Evolutionary conservation across 2,888 invertebrate genomes (phyloP).

Genomic region (Ceriagrion tenellum): DNA sequence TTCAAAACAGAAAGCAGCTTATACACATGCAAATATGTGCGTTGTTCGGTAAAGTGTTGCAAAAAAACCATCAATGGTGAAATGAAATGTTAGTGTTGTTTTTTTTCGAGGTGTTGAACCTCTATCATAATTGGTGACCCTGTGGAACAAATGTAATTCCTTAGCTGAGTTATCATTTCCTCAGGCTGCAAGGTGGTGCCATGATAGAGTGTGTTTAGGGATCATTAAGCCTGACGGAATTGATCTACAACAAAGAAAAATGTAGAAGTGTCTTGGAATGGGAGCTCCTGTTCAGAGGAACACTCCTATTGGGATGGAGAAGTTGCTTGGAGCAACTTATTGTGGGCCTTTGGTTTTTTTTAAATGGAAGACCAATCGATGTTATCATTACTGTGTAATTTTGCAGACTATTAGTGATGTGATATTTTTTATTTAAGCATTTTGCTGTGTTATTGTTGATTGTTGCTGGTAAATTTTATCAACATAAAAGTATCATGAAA

Average conservation of each 20-base stretch:
- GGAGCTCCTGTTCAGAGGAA: not conserved
- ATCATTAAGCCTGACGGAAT: not conserved
- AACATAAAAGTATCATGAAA: slow-evolving; percentile 28
- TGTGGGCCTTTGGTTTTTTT: slow-evolving; percentile 63
- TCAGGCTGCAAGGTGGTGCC: not conserved
- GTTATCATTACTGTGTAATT: slow-evolving; percentile 13
- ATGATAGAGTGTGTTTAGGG: not conserved
- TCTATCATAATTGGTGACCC: not conserved
- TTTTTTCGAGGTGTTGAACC: not conserved
- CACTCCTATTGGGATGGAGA: not conserved
- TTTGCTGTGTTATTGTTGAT: slow-evolving; percentile 56
- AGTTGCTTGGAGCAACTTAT: not conserved
- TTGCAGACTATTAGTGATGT: slow-evolving; percentile 41
- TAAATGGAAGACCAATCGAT: not conserved
- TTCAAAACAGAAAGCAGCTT: too few relatives aligned
- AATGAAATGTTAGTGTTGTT: not conserved
- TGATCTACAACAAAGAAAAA: not conserved
- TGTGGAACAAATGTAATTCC: not conserved
- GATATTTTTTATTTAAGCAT: slow-evolving; percentile 50
- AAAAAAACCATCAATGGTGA: not conserved
- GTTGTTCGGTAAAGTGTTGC: not conserved
- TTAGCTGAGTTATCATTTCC: not conserved
- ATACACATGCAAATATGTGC: not conserved
- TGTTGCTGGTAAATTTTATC: slow-evolving; percentile 59
- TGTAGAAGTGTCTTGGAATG: not conserved